Conservation (phyloP, 1,140 invertebrate genomes). For the Camponotus pennsylvanicus region DNA sequence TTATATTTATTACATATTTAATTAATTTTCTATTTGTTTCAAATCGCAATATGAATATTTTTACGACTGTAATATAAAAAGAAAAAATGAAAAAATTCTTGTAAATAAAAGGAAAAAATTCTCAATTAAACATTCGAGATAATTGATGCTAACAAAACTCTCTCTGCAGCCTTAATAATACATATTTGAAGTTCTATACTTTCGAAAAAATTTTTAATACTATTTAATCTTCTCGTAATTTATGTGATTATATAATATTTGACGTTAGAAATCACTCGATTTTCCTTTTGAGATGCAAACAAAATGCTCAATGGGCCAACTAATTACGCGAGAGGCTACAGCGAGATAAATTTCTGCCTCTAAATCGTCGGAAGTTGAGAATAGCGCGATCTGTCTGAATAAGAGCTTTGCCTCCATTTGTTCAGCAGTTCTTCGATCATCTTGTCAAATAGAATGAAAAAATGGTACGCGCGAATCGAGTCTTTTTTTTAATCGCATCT, state of each 20-base stretch:
- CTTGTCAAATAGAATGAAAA: slow-evolving; percentile 19
- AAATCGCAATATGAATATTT: not conserved
- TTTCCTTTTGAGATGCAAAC: not conserved
- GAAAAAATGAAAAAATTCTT: too few relatives aligned
- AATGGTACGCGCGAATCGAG: not conserved
- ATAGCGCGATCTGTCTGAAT: slow-evolving; percentile 27
- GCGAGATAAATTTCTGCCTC: slow-evolving; percentile 25
- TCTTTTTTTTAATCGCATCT: not conserved
- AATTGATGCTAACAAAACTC: too few relatives aligned
- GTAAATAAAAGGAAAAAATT: not conserved
- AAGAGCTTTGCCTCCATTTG: not conserved
- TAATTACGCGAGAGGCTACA: not conserved
- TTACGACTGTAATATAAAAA: not conserved
- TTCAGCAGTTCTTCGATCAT: slow-evolving; percentile 35
- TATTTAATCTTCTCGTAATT: not conserved
- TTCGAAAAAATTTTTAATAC: not conserved
- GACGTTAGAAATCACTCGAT: not conserved
- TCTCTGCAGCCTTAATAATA: not conserved
- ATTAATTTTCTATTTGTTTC: not conserved
- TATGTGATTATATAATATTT: not conserved
- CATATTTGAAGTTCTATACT: not conserved
- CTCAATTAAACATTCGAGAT: not conserved
- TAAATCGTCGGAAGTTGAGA: slow-evolving; percentile 7
- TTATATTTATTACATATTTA: not conserved
- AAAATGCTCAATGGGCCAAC: not conserved